These are phyloP conservation scores for Hydropsyche tenuis DNA, from an alignment of 1,140 invertebrate species.

Conservation along the genomic window DNA sequence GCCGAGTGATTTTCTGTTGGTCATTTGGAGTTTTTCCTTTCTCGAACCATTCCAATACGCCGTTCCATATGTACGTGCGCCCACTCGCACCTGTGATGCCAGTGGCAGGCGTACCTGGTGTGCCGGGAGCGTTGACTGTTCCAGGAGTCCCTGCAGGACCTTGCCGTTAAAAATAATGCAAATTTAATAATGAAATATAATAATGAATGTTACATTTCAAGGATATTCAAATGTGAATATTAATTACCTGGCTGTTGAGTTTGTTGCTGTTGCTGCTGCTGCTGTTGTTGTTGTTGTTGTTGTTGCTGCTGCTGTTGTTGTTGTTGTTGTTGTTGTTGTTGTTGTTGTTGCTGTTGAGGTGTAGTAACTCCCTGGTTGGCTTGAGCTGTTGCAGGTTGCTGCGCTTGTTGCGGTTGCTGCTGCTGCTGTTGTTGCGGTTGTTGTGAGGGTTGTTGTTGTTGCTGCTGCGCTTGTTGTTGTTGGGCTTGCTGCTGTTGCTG, in stretches of 20 bases:
- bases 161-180: constrained; percentile 4
- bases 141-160: neutral
- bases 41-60: constrained; percentile 90
- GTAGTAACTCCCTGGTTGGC: constrained; percentile 57
- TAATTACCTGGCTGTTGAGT: constrained; percentile 52
- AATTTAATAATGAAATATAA: neutral
- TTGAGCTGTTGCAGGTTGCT: constrained; percentile 53
- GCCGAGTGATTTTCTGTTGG: constrained; percentile 79
- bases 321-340: constrained; percentile 37
- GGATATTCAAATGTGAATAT: too few species aligned
- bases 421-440: constrained; percentile 53
- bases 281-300: constrained; percentile 45
- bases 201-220: neutral
- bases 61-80: constrained; percentile 82
- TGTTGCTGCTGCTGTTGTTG: constrained; percentile 41
- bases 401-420: constrained; percentile 55
- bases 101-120: neutral
- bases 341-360: constrained; percentile 49
- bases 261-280: constrained; percentile 50
- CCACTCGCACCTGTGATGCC: constrained; percentile 33
- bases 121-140: neutral
- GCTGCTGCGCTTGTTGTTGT: constrained; percentile 55
- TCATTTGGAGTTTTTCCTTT: constrained; percentile 76
- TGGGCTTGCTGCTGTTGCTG: constrained; percentile 56
- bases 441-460: constrained; percentile 54